phyloP scores from a whole-genome alignment of 2,797 vertebrate species.

The Poeciliopsis presidionis region DNA sequence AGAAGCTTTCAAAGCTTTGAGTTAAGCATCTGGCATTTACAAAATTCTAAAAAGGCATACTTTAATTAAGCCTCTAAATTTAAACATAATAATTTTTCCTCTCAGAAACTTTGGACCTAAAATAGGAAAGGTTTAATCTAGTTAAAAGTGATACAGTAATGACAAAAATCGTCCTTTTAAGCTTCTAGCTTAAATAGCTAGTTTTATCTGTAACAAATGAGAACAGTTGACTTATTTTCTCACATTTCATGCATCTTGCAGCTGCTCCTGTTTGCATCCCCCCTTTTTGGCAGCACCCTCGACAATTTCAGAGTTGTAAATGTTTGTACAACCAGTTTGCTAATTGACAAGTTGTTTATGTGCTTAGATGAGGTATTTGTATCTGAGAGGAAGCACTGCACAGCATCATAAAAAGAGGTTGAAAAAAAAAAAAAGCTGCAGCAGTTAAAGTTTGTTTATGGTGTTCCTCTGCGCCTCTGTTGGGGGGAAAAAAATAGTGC shows the following conservation, averaged over 20 bases:
- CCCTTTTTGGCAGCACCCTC: slow-evolving; percentile 36
- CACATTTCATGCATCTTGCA: slow-evolving; percentile 31
- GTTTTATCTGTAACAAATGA: background rate
- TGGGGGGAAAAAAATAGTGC: background rate
- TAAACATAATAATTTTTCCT: background rate
- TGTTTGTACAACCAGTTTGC: slow-evolving; percentile 64
- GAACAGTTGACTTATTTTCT: background rate
- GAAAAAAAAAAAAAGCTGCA: slow-evolving; percentile 38
- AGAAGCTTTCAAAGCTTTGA: background rate
- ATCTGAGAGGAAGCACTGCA: slow-evolving; percentile 47
- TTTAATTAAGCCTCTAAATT: background rate
- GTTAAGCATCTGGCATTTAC: background rate
- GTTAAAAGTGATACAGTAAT: background rate
- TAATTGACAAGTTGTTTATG: slow-evolving; percentile 76
- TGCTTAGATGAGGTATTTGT: slow-evolving; percentile 53
- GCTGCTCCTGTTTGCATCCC: slow-evolving; percentile 22
- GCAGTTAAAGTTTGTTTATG: slow-evolving; percentile 67
- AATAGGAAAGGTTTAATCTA: background rate
- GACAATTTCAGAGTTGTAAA: slow-evolving; percentile 57
- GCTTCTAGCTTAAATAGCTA: background rate
- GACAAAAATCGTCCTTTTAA: background rate
- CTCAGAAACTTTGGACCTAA: background rate
- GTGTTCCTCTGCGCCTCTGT: slow-evolving; percentile 38
- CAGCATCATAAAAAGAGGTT: slow-evolving; percentile 50
- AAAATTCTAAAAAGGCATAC: background rate